Base-by-base conservation (phyloP, 2,888 invertebrate genomes). In the Hyalella azteca region DNA sequence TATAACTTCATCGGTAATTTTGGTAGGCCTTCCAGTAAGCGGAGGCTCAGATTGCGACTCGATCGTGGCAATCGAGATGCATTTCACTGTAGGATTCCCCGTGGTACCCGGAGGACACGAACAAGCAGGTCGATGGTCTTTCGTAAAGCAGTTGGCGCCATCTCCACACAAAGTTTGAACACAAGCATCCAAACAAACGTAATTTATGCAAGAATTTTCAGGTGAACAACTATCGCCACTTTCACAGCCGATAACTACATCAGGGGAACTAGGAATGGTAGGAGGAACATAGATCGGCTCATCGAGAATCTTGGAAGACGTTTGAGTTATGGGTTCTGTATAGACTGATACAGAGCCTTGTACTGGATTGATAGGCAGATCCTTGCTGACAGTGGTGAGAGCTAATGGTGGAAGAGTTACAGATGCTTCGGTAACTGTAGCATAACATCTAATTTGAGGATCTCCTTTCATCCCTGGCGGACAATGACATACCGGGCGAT, bases 401-500 rank as follows among this genome's bases (percentile, higher is more conserved):
- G 29, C 36, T 26, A 60, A n/a, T 36, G 78, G 78, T 50, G 22
- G 54, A 0, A 60, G 5, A 19, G 78, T 13, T 48, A 22, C 73
- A 22, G 78, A 9, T 49, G 19, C 66, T 3, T 76, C 79, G 36
- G 66, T 80, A 39, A 49, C 40, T 40, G 60, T 77, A 11, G 80
- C 80, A 22, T 29, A 66, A 87, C 96, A 96, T 75, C 92, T 91
- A 86, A 91, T 92, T 87, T 96, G 96, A 0, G 96, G 96, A 89
- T 96, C 96, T 84, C 96, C 96, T 78, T 90, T 92, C 7, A 92
- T 93, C 9, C 94, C 95, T 78, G 92, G 91, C 87, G 95, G 92
- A 87, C 96, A 96, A 85, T 78, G 40, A 59, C 84, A 85, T 29
- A 80, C 49, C 19, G 79, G 76, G 40, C 79, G 45, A 41, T 95